Base-by-base conservation (phyloP, 2,888 invertebrate genomes). In the Pachydiplax longipennis region DNA sequence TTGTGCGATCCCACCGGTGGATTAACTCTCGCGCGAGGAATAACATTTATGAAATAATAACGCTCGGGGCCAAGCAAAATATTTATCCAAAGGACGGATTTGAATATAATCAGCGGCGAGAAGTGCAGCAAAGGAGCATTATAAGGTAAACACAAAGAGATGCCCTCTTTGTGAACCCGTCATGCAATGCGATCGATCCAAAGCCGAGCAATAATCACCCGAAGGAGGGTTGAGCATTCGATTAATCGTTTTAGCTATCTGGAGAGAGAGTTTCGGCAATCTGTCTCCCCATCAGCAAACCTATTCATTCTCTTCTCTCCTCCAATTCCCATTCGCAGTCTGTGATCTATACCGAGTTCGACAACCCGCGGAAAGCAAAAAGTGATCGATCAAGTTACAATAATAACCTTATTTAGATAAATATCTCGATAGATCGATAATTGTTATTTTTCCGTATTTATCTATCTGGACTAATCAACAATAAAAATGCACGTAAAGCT, bases 191-290 rank as follows among this genome's bases (percentile, higher is more conserved):
- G 18, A 31, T 18, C 58, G 58, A 87, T 87, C 61, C 65, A 87
- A 35, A 83, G 31, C 31, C 15, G 12, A 61, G 61, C 1, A 61
- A 87, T 65, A 65, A 61, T 65, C 87, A 82, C 48, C 35, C 35
- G 58, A 58, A 10, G 35, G 87, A 12, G 83, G 37, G 58, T 8
- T 58, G 18, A 4, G n/a, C 22, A 40, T 61, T 40, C 87, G 65
- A 87, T 87, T 61, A 87, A 87, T 87, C 61, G 65, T n/a, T 58
- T 18, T 82, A 31, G 48, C n/a, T 48, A 82, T 22, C 81, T 22
- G 40, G 40, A 81, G 8, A 81, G 8, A 12, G 80, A 80, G 80
- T 18, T 80, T 80, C 37, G 35, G 37, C 80, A 80, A 37, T 37
- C 80, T 80, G 35, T 81, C 81, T 40, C 40, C 37, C 5, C 5